Evolutionary conservation across 2,797 vertebrate species (phyloP), one percentile per base, ranked within the genome.

Genomic region (Gephyroberyx darwinii): DNA sequence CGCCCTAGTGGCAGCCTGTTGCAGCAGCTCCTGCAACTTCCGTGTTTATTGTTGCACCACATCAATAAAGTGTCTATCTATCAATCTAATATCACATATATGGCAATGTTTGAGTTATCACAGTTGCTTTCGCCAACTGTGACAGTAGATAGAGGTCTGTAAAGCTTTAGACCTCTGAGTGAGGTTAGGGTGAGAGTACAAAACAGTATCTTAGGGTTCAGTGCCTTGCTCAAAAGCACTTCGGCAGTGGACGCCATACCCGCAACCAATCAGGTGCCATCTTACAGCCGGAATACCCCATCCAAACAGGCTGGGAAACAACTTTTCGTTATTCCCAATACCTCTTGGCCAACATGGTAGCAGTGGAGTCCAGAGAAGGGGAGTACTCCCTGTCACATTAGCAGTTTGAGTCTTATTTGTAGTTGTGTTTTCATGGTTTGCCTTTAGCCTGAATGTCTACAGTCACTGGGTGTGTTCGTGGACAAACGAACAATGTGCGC

Each of bases 401-500:
- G 9, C 20, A 52, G n/a, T 52, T 22, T 22, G 26, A 30, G 52
- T 58, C 4, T 9, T 59, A 39, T 59, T 59, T 12, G 19, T 9
- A 13, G 14, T 41, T 13, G 57, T 39, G 35, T 22, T 59, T 14
- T 58, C 9, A 41, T 41, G 50, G 51, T 77, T 80, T 47, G 62
- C 60, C 52, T 66, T 63, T 30, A 64, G 1, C n/a, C 9, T 61
- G 39, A 64, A 50, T 80, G 63, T 76, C 19, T 37, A 51, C 56
- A 48, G 41, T 54, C 48, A 17, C 16, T 71, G 86, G 64, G 61
- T 65, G 71, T 84, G 76, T 71, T 84, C 55, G 69, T 67, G 66
- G 43, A 80, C 70, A 66, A 59, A 59, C 70, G 82, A 91, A 93
- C 92, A 92, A 88, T 92, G 85, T 69, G 67, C 69, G 82, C 86